Conservation (phyloP, 2,888 invertebrate genomes). For the Trichopoda pennipes region DNA sequence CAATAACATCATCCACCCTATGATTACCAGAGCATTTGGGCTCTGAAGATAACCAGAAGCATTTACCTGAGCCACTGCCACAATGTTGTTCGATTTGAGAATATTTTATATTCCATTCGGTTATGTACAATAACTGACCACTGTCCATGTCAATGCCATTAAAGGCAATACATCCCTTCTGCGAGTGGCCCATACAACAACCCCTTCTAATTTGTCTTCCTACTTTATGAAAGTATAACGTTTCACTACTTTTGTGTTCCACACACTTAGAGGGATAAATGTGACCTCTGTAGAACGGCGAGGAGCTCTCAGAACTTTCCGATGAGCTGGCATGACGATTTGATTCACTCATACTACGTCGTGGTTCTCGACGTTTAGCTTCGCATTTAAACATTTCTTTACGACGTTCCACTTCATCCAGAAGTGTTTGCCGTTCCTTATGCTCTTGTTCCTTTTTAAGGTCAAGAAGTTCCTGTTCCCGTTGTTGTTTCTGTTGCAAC, state of each 20-base stretch:
- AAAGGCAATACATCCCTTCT: conserved; percentile 88
- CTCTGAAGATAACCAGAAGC: conserved; percentile 76
- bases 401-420: conserved; percentile 89
- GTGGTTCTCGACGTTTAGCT: conserved; percentile 82
- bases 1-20: conserved; percentile 78
- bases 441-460: conserved; percentile 85
- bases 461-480: conserved; percentile 85
- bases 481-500: conserved; percentile 87
- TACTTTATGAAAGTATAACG: conserved; percentile 83
- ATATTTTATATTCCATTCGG: conserved; percentile 87
- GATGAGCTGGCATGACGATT: conserved; percentile 82
- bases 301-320: conserved; percentile 83
- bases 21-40: conserved; percentile 78
- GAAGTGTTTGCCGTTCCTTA: conserved; percentile 86
- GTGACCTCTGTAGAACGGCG: conserved; percentile 79
- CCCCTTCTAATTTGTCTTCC: conserved; percentile 87
- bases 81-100: conserved; percentile 79
- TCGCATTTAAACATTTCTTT: conserved; percentile 89
- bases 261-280: conserved; percentile 78
- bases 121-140: conserved; percentile 87
- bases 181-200: conserved; percentile 88
- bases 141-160: conserved; percentile 88
- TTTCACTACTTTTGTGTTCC: conserved; percentile 83
- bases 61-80: conserved; percentile 74
- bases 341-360: conserved; percentile 82